Conservation (phyloP, 2,888 invertebrate genomes). For the Scaptomyza flava region DNA sequence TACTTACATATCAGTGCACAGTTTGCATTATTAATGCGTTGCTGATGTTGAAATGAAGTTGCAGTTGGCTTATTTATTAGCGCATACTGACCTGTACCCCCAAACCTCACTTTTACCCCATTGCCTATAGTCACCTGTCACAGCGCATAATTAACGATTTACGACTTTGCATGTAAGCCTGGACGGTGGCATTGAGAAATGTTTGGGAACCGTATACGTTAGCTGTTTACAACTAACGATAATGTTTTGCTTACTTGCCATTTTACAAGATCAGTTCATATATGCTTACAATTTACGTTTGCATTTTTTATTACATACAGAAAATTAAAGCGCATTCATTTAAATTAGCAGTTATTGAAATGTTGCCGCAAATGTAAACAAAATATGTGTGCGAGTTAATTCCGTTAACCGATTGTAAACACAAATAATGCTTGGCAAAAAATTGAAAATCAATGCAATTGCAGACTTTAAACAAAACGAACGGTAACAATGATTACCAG, state of each 20-base stretch:
- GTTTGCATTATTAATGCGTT: slow-evolving; percentile 63
- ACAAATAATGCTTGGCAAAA: slow-evolving; percentile 55
- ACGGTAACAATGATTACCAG: slow-evolving; percentile 41
- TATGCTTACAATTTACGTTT: not conserved
- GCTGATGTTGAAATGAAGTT: slow-evolving; percentile 43
- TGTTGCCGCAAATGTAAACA: slow-evolving; percentile 40
- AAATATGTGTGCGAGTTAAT: slow-evolving; percentile 30
- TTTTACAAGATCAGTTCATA: not conserved
- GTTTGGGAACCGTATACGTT: not conserved
- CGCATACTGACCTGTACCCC: slow-evolving; percentile 8
- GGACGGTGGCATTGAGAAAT: not conserved
- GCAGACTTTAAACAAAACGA: slow-evolving; percentile 58
- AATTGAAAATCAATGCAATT: slow-evolving; percentile 69
- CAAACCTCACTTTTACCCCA: not conserved
- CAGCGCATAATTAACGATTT: slow-evolving; percentile 27
- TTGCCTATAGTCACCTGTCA: not conserved
- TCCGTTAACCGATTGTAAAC: slow-evolving; percentile 61
- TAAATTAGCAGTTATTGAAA: slow-evolving; percentile 54
- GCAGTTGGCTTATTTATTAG: slow-evolving; percentile 40
- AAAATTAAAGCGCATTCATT: slow-evolving; percentile 47
- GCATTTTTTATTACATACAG: slow-evolving; percentile 1
- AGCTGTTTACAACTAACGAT: not conserved
- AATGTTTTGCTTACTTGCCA: not conserved
- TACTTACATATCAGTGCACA: slow-evolving; percentile 50
- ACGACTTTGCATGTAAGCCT: slow-evolving; percentile 7